Percentiles rank a stretch among this genome's conserved stretches.
phyloP scores from a whole-genome alignment of 2,888 invertebrate species.

The Eristalinus aeneus region DNA sequence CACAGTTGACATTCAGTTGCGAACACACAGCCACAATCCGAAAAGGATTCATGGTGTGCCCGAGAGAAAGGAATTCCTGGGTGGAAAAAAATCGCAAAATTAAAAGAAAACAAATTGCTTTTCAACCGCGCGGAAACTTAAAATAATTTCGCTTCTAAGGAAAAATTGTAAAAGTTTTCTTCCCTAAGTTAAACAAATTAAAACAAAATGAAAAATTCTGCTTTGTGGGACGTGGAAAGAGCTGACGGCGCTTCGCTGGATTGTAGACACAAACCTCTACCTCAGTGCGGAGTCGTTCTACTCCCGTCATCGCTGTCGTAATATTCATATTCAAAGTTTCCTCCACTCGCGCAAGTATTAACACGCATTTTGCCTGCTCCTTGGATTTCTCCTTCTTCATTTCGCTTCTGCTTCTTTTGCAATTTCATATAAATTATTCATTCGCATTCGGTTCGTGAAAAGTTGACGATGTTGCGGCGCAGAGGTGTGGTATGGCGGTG shows the following conservation, averaged over 20 bases:
- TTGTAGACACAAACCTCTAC: background rate
- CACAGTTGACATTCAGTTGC: background rate
- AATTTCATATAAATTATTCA: conserved; percentile 69
- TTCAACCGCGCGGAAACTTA: conserved; percentile 31
- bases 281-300: background rate
- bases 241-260: background rate
- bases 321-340: conserved; percentile 56
- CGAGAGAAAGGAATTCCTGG: background rate
- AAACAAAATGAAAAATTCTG: conserved; percentile 42
- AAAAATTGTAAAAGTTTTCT: conserved; percentile 50
- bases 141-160: conserved; percentile 40
- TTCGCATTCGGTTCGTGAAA: conserved; percentile 58
- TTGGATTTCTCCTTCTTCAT: conserved; percentile 13
- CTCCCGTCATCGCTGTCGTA: background rate
- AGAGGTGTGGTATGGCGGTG: background rate
- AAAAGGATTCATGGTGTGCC: background rate
- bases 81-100: conserved; percentile 15
- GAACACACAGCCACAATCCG: background rate
- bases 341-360: conserved; percentile 43
- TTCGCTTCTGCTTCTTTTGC: conserved; percentile 47
- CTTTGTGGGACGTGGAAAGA: conserved; percentile 5
- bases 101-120: conserved; percentile 42
- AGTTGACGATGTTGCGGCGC: conserved; percentile 46
- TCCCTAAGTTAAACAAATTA: conserved; percentile 46
- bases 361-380: conserved; percentile 55